phyloP scores from a whole-genome alignment of 2,888 invertebrate species.

The Elmis aenea region DNA sequence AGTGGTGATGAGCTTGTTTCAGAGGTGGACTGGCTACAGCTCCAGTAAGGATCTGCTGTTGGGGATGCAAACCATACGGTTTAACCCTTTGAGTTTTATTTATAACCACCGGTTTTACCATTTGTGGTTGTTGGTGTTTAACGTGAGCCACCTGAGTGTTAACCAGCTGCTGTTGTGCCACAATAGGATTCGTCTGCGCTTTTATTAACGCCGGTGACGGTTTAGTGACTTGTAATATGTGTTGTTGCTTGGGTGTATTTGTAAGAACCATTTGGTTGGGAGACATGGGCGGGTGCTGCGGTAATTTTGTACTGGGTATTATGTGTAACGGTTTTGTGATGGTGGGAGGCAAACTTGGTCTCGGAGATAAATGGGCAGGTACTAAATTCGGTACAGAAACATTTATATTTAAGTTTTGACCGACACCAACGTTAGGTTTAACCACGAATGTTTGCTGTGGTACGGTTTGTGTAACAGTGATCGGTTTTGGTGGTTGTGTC shows the following conservation, averaged over 20 bases:
- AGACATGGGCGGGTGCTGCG: constrained; percentile 25
- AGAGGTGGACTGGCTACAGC: constrained; percentile 49
- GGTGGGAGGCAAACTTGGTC: constrained; percentile 26
- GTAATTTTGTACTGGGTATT: constrained; percentile 19
- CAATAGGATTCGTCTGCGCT: constrained; percentile 29
- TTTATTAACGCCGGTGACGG: constrained; percentile 42
- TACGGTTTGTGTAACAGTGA: constrained; percentile 19
- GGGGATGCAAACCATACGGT: constrained; percentile 27
- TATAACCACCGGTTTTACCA: constrained; percentile 8
- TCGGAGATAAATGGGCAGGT: constrained; percentile 37
- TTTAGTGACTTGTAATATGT: constrained; percentile 13
- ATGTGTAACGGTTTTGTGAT: constrained; percentile 14
- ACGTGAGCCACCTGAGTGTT: constrained; percentile 48
- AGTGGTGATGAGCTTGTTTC: constrained; percentile 25
- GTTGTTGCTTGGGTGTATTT: constrained; percentile 36
- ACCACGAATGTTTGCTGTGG: constrained; percentile 14
- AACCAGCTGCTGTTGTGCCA: constrained; percentile 20
- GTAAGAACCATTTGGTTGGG: constrained; percentile 19
- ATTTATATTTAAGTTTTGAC: constrained; percentile 39
- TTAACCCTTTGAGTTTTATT: constrained; percentile 17
- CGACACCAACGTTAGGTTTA: constrained; percentile 23
- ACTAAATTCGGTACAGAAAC: constrained; percentile 35
- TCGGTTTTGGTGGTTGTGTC: constrained; percentile 18
- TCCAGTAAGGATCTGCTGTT: constrained; percentile 49
- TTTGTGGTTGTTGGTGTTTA: constrained; percentile 36